A percentile compares a stretch with the other conserved stretches of the same genome.
Conservation (phyloP, 2,888 invertebrate species). For the Acleris cristana region DNA sequence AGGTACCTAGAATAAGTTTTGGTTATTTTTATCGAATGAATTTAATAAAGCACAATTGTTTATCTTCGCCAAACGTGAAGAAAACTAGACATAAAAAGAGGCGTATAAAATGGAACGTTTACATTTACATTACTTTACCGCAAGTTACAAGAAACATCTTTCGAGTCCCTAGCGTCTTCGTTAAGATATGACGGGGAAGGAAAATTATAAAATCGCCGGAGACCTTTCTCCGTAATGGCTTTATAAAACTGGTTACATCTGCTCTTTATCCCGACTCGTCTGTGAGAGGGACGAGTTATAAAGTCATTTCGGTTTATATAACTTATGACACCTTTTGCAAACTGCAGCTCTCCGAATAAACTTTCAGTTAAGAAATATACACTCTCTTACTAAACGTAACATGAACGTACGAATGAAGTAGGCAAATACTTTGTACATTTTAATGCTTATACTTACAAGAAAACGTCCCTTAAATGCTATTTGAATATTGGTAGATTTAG, state of each 20-base stretch:
- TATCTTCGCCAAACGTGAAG: too few relatives aligned
- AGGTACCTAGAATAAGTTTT: too few relatives aligned
- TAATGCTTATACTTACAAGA: too few relatives aligned
- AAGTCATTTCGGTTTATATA: conserved; percentile 2
- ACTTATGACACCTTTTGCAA: conserved; percentile 13
- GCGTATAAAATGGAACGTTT: background rate
- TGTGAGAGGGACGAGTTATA: conserved; percentile 15
- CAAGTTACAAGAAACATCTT: background rate
- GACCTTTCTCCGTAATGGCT: conserved; percentile 10
- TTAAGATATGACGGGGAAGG: conserved; percentile 7
- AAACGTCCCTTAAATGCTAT: too few relatives aligned
- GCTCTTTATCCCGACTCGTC: background rate
- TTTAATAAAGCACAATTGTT: too few relatives aligned
- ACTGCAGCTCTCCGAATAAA: too few relatives aligned
- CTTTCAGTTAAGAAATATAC: too few relatives aligned
- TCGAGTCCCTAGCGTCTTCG: conserved; percentile 11
- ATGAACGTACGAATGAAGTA: too few relatives aligned
- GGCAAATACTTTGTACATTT: too few relatives aligned
- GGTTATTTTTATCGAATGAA: too few relatives aligned
- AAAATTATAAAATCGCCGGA: conserved; percentile 15
- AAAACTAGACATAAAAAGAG: background rate
- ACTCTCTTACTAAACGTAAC: too few relatives aligned
- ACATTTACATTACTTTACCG: background rate
- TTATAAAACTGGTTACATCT: conserved; percentile 21
- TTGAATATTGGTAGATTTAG: too few relatives aligned